These are phyloP conservation scores for Pangasius krempfi DNA, from an alignment of 2,797 vertebrate genomes.

Conservation along the genomic window DNA sequence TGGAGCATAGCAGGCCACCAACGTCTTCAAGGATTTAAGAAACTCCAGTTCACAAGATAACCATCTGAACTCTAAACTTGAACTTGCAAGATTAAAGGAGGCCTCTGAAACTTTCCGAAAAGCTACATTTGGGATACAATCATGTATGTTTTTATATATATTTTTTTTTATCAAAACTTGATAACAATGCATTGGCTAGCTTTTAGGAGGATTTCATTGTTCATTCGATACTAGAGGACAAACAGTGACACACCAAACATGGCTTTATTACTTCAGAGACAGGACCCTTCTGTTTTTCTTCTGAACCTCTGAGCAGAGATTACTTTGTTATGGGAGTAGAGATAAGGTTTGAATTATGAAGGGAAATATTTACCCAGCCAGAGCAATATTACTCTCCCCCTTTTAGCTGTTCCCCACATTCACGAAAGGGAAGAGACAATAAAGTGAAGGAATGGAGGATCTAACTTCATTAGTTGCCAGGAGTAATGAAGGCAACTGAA, in stretches of 20 bases:
- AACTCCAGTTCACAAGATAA: conserved; percentile 69
- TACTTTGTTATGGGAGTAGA: conserved; percentile 60
- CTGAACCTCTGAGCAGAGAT: conserved; percentile 49
- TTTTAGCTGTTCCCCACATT: conserved; percentile 70
- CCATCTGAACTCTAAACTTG: conserved; percentile 68
- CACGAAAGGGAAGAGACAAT: conserved; percentile 64
- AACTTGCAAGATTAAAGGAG: conserved; percentile 64
- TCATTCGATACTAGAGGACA: conserved; percentile 70
- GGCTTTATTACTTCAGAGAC: conserved; percentile 55
- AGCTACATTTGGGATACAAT: background rate
- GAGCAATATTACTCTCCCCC: conserved; percentile 69
- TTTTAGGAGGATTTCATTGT: conserved; percentile 69
- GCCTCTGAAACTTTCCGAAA: conserved; percentile 52
- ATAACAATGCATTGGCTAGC: conserved; percentile 36
- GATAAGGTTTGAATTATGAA: conserved; percentile 72
- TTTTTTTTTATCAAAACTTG: background rate
- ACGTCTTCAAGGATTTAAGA: conserved; percentile 66
- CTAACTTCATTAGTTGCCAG: conserved; percentile 79
- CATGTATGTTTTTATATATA: background rate
- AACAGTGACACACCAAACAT: conserved; percentile 59
- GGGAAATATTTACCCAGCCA: conserved; percentile 69
- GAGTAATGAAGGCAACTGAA: conserved; percentile 76
- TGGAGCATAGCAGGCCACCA: conserved; percentile 65
- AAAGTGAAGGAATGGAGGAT: conserved; percentile 71
- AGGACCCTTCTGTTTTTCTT: conserved; percentile 37